These are phyloP conservation scores for Neelides folsomi DNA, from an alignment of 2,888 invertebrate species.

Conservation along the genomic window DNA sequence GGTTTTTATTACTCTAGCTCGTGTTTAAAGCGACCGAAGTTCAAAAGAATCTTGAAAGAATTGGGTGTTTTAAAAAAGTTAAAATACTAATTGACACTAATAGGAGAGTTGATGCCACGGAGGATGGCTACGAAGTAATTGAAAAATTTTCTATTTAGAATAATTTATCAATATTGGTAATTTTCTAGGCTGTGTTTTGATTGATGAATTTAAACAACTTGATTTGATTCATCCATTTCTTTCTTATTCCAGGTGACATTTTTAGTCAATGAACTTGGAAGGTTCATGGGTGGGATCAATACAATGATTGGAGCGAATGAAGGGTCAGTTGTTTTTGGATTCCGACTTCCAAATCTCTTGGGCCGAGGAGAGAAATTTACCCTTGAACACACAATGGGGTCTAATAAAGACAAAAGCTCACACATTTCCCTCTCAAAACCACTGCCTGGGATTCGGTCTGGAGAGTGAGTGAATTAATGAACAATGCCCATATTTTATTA, in stretches of 20 bases:
- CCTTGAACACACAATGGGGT: conserved; percentile 72
- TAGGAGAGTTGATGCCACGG: conserved; percentile 58
- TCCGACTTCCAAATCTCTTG: conserved; percentile 65
- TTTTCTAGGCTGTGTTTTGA: too few species aligned
- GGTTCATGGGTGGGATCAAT: conserved; percentile 71
- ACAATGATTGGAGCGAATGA: conserved; percentile 85
- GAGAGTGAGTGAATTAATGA: conserved; percentile 11
- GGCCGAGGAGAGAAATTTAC: conserved; percentile 76
- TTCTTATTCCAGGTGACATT: conserved; percentile 57
- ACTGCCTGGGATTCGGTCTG: conserved; percentile 49
- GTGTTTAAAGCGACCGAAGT: conserved; percentile 46
- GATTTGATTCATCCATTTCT: conserved; percentile 8
- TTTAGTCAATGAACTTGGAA: conserved; percentile 65
- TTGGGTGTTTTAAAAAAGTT: conserved; percentile 81
- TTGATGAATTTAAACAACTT: too few species aligned
- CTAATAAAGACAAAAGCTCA: conserved; percentile 66
- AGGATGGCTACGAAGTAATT: conserved; percentile 62
- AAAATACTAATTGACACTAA: conserved; percentile 78
- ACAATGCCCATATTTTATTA: background rate
- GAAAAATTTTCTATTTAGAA: too few species aligned
- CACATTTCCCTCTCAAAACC: conserved; percentile 71
- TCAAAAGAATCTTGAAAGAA: conserved; percentile 57
- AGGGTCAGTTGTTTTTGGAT: conserved; percentile 62
- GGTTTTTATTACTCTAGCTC: conserved; percentile 36
- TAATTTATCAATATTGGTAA: too few species aligned